Evolutionary conservation across 2,113 vertebrate species (phyloP), one percentile per base, ranked within the genome.

Genomic region (Hippolais icterina): DNA sequence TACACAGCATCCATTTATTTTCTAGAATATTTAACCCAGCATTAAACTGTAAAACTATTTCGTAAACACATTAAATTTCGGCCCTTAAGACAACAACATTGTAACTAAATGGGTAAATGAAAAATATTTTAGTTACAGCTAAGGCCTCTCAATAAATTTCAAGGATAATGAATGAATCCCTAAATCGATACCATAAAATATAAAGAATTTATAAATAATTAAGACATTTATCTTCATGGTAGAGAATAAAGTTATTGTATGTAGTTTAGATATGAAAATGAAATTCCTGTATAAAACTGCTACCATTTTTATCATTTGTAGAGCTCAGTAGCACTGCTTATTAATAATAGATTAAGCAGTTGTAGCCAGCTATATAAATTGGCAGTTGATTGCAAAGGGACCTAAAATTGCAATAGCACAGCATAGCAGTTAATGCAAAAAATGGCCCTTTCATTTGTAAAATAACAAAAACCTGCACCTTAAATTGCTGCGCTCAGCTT

Each of bases 291-390:
- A 93, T 88, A 96, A 97, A 92, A 78, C 90, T 80, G 78, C 93
- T 89, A 94, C 93, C 89, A 92, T 96, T 97, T 97, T 97, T 96
- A 96, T 97, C 97, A 96, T 97, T 96, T 96, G 93, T 88, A 94
- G 60, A 91, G 81, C 96, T 96, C 91, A 97, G 87, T 88, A 97
- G 97, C 90, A 96, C 96, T 91, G 78, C 92, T 96, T 97, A 96
- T 97, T 98, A 98, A 97, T 97, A 98, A 98, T 94, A 95, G 88
- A 97, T 97, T 97, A 97, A 98, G 94, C 96, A 96, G 94, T 96
- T 97, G 92, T 96, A 96, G 88, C 95, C 96, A 96, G 93, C 84
- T 97, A 97, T 94, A 95, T 95, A 97, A 97, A 97, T 90, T 98
- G 97, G 95, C 89, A 97, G 91, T 91, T 97, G 97, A 97, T 95